Percentiles rank a stretch among this genome's conserved stretches.
These are phyloP conservation scores for Apoda limacodes DNA, from an alignment of 2,888 invertebrate species.

Conservation along the genomic window DNA sequence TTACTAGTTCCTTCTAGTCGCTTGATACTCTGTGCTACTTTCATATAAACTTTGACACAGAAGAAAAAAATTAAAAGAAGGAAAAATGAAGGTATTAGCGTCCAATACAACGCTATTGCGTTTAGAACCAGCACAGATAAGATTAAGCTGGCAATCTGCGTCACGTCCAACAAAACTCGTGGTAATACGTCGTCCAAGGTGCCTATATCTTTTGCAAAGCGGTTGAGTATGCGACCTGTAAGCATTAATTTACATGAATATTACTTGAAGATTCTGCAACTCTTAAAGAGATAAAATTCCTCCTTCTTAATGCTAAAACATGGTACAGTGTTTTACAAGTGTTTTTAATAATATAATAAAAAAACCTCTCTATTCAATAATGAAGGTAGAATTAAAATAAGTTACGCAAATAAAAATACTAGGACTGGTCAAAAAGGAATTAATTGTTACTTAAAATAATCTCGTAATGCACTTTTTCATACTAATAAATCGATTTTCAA, in stretches of 20 bases:
- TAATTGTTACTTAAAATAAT: no score
- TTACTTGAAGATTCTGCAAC: neutral
- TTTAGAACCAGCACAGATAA: constrained; percentile 72
- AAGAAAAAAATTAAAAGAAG: constrained; percentile 68
- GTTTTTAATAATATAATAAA: no score
- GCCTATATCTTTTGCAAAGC: constrained; percentile 90
- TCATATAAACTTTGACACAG: constrained; percentile 73
- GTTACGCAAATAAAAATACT: no score
- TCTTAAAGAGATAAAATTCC: neutral
- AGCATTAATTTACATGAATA: constrained; percentile 12
- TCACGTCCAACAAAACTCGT: constrained; percentile 75
- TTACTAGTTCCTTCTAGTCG: constrained; percentile 74
- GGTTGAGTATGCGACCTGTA: constrained; percentile 76
- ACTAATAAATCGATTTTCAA: no score
- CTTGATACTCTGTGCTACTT: constrained; percentile 77
- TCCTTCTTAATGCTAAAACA: no score
- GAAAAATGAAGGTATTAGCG: constrained; percentile 68
- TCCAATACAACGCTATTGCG: constrained; percentile 70
- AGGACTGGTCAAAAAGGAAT: no score
- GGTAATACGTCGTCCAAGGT: constrained; percentile 83
- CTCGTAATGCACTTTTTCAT: no score
- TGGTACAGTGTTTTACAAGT: no score
- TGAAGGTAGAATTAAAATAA: no score
- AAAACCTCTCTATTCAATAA: no score
- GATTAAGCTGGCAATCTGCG: constrained; percentile 64